Evolutionary conservation across 1,140 invertebrate species (phyloP).

Genomic region (Drosophila tristis): DNA sequence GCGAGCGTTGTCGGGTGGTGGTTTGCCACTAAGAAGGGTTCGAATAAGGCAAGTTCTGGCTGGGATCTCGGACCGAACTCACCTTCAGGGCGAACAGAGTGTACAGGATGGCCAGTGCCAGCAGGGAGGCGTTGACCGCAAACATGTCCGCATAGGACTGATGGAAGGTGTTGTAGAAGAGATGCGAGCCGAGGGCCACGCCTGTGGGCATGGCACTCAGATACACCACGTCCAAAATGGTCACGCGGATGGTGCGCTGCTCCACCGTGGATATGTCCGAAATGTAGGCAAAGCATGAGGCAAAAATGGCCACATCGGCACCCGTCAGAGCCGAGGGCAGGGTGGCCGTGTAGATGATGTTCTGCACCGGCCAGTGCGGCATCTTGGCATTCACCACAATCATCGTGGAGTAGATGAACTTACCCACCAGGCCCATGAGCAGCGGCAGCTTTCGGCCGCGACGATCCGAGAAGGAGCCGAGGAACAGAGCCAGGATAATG

Average conservation of each 20-base stretch:
- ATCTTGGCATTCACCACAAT: slow-evolving; percentile 88
- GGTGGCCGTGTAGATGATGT: slow-evolving; percentile 89
- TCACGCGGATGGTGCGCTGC: slow-evolving; percentile 89
- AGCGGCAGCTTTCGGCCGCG: slow-evolving; percentile 87
- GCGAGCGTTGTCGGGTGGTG: slow-evolving; percentile 86
- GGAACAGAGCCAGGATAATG: slow-evolving; percentile 89
- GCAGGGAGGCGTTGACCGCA: slow-evolving; percentile 87
- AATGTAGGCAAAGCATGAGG: slow-evolving; percentile 89
- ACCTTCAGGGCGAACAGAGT: slow-evolving; percentile 85
- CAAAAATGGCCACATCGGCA: slow-evolving; percentile 90
- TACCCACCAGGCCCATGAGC: slow-evolving; percentile 88
- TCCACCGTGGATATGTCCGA: slow-evolving; percentile 88
- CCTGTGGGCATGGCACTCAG: slow-evolving; percentile 90
- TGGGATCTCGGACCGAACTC: slow-evolving; percentile 15
- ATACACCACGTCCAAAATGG: slow-evolving; percentile 90
- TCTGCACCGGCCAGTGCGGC: slow-evolving; percentile 89
- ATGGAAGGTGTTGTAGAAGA: slow-evolving; percentile 86
- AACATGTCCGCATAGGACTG: slow-evolving; percentile 90
- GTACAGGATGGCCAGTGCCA: slow-evolving; percentile 87
- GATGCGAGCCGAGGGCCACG: slow-evolving; percentile 87
- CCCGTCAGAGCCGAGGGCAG: slow-evolving; percentile 90
- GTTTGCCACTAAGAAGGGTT: slow-evolving; percentile 86
- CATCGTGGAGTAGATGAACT: slow-evolving; percentile 90
- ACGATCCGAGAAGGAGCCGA: slow-evolving; percentile 91
- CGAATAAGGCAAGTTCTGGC: not conserved